Percentiles rank a stretch among this genome's conserved stretches.
Conservation (phyloP, 2,113 vertebrate species). For the Tachycineta bicolor region DNA sequence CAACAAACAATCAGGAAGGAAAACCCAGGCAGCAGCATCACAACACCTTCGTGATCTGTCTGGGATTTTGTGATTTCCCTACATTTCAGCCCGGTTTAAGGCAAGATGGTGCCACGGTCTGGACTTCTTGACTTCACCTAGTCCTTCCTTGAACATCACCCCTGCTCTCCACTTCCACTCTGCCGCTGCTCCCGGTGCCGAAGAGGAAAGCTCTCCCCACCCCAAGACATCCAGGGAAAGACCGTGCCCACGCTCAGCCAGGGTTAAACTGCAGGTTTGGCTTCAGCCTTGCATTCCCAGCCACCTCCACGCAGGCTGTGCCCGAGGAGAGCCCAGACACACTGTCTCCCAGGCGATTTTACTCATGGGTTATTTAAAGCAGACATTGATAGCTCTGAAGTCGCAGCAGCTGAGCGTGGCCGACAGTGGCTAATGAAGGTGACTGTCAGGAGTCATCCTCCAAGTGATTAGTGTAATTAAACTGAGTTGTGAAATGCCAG, state of each 20-base stretch:
- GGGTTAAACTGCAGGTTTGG: neutral
- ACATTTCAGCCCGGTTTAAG: neutral
- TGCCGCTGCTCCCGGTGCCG: neutral
- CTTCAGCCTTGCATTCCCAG: neutral
- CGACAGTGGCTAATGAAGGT: conserved; percentile 43
- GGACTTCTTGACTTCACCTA: neutral
- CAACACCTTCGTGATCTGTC: neutral
- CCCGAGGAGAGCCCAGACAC: conserved; percentile 27
- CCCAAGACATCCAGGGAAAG: neutral
- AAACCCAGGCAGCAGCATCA: neutral
- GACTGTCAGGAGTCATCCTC: conserved; percentile 32
- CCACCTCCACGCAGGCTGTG: neutral
- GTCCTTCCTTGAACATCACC: neutral
- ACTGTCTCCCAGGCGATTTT: conserved; percentile 40
- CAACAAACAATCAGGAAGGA: neutral
- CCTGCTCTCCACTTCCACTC: neutral
- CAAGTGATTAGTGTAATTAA: conserved; percentile 29
- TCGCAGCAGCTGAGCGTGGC: neutral
- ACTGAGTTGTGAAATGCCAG: neutral
- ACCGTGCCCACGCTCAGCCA: neutral
- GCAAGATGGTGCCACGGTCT: neutral
- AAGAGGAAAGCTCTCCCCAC: neutral
- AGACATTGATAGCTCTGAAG: conserved; percentile 42
- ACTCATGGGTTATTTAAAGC: conserved; percentile 56
- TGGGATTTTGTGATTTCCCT: neutral